These are phyloP conservation scores for Atlantisia rogersi DNA, from an alignment of 2,113 vertebrate species.

Conservation along the genomic window DNA sequence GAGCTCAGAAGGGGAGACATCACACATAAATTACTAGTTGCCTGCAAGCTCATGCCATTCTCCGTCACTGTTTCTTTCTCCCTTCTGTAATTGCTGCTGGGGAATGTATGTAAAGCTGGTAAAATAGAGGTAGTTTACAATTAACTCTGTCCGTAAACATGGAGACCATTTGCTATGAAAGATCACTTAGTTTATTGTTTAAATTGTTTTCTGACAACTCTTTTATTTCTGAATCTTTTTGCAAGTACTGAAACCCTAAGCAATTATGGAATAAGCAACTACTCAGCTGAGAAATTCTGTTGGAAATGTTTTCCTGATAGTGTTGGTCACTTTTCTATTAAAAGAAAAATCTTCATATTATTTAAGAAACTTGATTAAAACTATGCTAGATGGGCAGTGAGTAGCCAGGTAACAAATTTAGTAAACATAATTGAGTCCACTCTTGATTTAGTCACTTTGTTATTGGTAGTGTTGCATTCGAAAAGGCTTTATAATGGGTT, in stretches of 20 bases:
- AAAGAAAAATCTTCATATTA: background rate
- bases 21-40: constrained; percentile 22
- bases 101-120: background rate
- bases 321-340: background rate
- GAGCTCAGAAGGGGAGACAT: background rate
- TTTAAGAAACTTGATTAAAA: background rate
- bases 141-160: background rate
- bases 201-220: background rate
- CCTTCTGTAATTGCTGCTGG: background rate
- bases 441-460: background rate
- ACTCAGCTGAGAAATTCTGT: background rate
- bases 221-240: background rate
- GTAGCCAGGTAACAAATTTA: background rate
- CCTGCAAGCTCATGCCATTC: background rate
- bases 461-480: background rate
- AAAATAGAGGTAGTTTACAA: background rate
- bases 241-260: background rate
- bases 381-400: background rate
- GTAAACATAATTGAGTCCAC: background rate
- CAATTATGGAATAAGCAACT: background rate
- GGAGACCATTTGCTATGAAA: background rate
- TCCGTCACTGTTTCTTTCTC: background rate
- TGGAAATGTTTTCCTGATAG: background rate
- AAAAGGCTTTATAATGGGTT: background rate
- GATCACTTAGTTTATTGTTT: background rate